Evolutionary conservation across 2,888 invertebrate genomes (phyloP).

Genomic region (Stenotaenia linearis): DNA sequence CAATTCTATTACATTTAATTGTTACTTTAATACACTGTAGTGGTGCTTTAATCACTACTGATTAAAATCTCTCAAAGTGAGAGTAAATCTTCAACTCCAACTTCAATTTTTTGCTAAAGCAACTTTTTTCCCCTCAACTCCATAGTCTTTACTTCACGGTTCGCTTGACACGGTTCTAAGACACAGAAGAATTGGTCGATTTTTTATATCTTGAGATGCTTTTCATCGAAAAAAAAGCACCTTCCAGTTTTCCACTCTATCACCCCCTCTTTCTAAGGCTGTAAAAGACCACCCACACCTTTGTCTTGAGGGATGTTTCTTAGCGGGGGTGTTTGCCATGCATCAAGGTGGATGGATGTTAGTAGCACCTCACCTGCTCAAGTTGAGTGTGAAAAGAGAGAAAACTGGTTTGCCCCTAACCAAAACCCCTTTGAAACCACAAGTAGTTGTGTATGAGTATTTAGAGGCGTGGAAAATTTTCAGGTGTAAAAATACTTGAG

Average conservation of each 20-base stretch:
- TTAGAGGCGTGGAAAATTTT: not conserved
- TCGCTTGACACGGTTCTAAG: not conserved
- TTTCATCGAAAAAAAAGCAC: not conserved
- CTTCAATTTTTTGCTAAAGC: too few relatives aligned
- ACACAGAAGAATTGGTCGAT: not conserved
- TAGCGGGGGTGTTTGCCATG: not conserved
- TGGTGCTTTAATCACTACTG: too few relatives aligned
- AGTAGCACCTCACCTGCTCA: not conserved
- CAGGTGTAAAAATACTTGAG: constrained; percentile 9
- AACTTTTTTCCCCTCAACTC: not conserved
- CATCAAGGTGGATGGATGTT: not conserved
- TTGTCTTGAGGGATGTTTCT: not conserved
- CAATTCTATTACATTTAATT: too few relatives aligned
- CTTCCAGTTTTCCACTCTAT: not conserved
- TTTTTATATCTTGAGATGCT: too few relatives aligned
- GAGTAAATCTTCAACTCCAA: too few relatives aligned
- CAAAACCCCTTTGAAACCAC: not conserved
- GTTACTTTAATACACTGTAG: too few relatives aligned
- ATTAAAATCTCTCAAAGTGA: too few relatives aligned
- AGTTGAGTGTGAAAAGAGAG: not conserved
- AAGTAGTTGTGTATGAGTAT: not conserved
- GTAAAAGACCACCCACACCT: not conserved
- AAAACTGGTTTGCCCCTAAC: not conserved
- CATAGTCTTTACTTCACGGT: not conserved
- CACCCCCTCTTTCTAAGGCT: not conserved